Base-by-base conservation (phyloP, 2,797 vertebrate species). In the Pangasius djambal region DNA sequence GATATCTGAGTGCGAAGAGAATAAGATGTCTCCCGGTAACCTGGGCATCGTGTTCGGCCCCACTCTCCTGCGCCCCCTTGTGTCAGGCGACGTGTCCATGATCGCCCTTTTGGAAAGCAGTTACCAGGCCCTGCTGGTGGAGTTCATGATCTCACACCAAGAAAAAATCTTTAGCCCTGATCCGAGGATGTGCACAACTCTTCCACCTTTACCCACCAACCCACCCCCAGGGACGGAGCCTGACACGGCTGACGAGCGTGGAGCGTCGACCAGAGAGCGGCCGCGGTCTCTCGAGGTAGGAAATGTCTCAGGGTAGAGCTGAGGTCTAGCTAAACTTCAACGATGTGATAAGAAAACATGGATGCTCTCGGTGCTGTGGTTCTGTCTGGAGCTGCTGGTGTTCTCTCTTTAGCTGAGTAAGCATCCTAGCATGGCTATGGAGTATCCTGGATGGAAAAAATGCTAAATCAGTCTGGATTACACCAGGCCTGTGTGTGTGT, bases 21-120 rank as follows among this genome's bases (percentile, higher is more conserved):
- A 99, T 95, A 99, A 97, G 94, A 99, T 99, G 98, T 98, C 96
- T 20, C 93, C 97, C 0, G 96, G 96, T 91, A 99, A 99, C 92
- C 90, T 99, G 94, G 98, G 98, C 40, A 99, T 99, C 10, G 96
- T 99, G 25, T 99, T 99, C 65, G 98, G 98, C 6, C 98, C 98
- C 0, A 99, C 98, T 0, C 94, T 99, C 89, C 89, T 99, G 92
- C 97, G 97, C 83, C 95, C 96, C 85, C 96, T 95, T 0, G 95
- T 96, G 28, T 93, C 94, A 0, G 91, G 94, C 0, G 95, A 97
- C 2, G 93, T 95, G 90, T 95, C 98, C 0, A 96, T 97, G 94
- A 90, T 96, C 1, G 97, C 97, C 61, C 95, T 98, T 5, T 93
- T 98, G 89, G 98, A 99, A 93, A 98, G 96, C 0, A 97, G 95